phyloP scores from a whole-genome alignment of 2,797 vertebrate genomes.

The Eulemur mongoz region DNA sequence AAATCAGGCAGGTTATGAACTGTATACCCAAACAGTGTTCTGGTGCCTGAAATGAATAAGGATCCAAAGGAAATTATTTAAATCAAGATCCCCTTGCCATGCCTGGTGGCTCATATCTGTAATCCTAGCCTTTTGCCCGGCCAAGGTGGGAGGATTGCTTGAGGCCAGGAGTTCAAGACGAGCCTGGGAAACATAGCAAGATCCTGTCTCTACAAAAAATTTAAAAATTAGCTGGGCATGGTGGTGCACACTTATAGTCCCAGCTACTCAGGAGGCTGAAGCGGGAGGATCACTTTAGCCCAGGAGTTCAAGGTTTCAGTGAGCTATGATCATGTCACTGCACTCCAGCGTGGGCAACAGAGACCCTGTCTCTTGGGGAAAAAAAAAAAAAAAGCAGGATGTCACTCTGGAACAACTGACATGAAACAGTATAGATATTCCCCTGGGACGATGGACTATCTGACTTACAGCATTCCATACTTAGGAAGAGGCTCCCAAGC shows the following conservation, averaged over 20 bases:
- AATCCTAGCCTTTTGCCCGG: not conserved
- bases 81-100: not conserved
- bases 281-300: not conserved
- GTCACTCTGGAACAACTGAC: constrained; percentile 75
- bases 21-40: not conserved
- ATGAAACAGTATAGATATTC: constrained; percentile 37
- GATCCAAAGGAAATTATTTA: not conserved
- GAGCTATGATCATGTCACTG: not conserved
- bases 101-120: not conserved
- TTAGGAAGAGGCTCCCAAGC: not conserved
- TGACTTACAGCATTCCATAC: not conserved
- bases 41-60: not conserved
- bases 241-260: not conserved
- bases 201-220: not conserved
- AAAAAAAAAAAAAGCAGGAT: constrained; percentile 37
- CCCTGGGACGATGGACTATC: not conserved
- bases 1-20: not conserved
- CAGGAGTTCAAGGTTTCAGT: not conserved
- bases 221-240: not conserved
- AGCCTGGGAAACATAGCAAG: not conserved
- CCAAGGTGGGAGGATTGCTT: not conserved
- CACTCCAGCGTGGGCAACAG: not conserved
- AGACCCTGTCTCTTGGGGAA: not conserved
- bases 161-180: not conserved
- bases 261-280: not conserved